Base-by-base conservation (phyloP, 2,888 invertebrate species). In the Anoplius nigerrimus region DNA sequence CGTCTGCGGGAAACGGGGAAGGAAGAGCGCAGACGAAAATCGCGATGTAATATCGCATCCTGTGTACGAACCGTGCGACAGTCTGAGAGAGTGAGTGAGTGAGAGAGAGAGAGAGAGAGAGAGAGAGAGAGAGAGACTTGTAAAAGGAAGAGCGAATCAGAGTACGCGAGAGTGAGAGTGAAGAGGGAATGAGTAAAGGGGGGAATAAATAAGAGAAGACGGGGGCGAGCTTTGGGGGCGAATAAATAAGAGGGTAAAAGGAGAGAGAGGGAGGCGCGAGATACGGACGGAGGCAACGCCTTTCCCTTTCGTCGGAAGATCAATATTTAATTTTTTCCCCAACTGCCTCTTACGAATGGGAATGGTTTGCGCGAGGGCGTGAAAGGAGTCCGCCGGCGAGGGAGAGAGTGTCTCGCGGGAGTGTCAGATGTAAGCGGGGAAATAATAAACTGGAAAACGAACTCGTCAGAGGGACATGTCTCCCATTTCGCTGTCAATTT, bases 401-500 rank as follows among this genome's bases (percentile, higher is more conserved):
- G 22, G 22, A 53, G 3, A 22, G 20, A 15, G 22, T 21, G 3
- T 22, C 22, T 21, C 20, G 13, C n/a, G 27, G 27, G 27, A 27
- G 51, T 18, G 48, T 48, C 62, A 27, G 59, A 52, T 53, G 4
- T 22, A 18, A 15, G 18, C 16, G 16, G 71, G 16, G 18, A 55
- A 24, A 34, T 42, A 22, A 27, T 34, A 22, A 42, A 55, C 27
- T 18, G 20, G 22, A 55, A 72, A 60, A 65, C 62, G 68, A 72
- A 65, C 24, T 43, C 22, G 34, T 52, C 8, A 18, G 22, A 46
- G 43, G 52, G 11, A 56, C 8, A 21, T 46, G 22, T 54, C 61
- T 62, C 66, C 43, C 66, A 69, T 69, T 72, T 74, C 72, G 20
- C 63, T 72, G 73, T 74, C 72, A 72, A 74, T 74, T 74, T 73